phyloP scores from a whole-genome alignment of 2,888 invertebrate species.

The Lepas anatifera region DNA sequence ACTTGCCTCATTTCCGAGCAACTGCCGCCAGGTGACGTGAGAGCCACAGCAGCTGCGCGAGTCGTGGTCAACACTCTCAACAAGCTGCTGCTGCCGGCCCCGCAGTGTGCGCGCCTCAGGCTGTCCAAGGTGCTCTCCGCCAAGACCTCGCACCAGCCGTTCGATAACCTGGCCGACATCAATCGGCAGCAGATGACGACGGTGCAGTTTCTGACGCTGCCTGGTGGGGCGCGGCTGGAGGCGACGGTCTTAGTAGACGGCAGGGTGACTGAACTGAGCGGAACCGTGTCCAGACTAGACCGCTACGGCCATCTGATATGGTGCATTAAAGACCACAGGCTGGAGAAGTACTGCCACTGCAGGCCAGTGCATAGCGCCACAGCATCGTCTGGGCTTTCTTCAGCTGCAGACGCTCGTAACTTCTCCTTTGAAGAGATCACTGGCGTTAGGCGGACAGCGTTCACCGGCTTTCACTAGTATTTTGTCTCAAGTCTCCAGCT shows the following conservation, averaged over 20 bases:
- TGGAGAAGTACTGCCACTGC: constrained; percentile 35
- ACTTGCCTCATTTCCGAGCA: constrained; percentile 46
- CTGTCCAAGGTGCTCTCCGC: not conserved
- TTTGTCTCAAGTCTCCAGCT: too few species aligned
- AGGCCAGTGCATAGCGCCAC: too few species aligned
- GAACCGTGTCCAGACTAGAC: constrained; percentile 42
- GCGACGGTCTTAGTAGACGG: constrained; percentile 38
- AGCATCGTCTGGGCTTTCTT: too few species aligned
- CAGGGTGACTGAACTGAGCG: constrained; percentile 41
- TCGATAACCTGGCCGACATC: too few species aligned
- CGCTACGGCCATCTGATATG: constrained; percentile 34
- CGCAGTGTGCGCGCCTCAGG: not conserved
- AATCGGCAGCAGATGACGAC: not conserved
- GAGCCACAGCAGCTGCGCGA: not conserved
- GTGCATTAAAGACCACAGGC: constrained; percentile 31
- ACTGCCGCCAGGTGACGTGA: not conserved
- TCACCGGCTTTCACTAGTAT: too few species aligned
- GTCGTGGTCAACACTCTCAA: not conserved
- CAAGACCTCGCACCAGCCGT: not conserved
- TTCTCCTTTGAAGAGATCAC: too few species aligned
- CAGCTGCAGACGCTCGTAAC: too few species aligned
- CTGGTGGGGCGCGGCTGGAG: not conserved
- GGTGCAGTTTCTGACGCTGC: not conserved
- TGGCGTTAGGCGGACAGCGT: too few species aligned
- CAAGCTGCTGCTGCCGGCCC: not conserved